Conservation (phyloP, 1,140 invertebrate species). For the Hirudo medicinalis region DNA sequence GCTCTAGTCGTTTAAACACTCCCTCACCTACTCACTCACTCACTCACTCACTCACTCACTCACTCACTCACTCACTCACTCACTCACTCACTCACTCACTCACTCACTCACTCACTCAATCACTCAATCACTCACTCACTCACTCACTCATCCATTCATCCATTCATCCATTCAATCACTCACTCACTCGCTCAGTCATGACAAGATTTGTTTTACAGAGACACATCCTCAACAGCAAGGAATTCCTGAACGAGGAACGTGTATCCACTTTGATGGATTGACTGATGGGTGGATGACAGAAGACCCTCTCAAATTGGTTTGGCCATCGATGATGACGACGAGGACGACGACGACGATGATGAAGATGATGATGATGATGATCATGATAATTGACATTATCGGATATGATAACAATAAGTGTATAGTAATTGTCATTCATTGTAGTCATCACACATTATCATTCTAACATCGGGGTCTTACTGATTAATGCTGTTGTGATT, state of each 20-base stretch:
- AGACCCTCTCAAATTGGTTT: not conserved
- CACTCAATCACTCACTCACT: conserved; percentile 15
- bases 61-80: conserved; percentile 22
- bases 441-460: too few species aligned
- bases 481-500: too few species aligned
- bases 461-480: too few species aligned
- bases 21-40: too few species aligned
- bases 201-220: not conserved
- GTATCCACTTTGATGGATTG: too few species aligned
- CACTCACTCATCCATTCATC: conserved; percentile 11
- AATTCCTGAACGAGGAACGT: too few species aligned
- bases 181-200: conserved; percentile 6
- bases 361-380: conserved; percentile 1
- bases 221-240: too few species aligned
- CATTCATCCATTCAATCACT: not conserved
- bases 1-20: too few species aligned
- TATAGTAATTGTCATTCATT: too few species aligned
- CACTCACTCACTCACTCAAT: conserved; percentile 12
- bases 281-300: too few species aligned
- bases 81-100: conserved; percentile 15
- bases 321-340: not conserved
- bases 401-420: not conserved
- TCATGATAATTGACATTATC: not conserved
- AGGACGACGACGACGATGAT: not conserved
- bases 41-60: conserved; percentile 14